phyloP scores from a whole-genome alignment of 1,140 invertebrate genomes.

The Rhyacophila brunnea region DNA sequence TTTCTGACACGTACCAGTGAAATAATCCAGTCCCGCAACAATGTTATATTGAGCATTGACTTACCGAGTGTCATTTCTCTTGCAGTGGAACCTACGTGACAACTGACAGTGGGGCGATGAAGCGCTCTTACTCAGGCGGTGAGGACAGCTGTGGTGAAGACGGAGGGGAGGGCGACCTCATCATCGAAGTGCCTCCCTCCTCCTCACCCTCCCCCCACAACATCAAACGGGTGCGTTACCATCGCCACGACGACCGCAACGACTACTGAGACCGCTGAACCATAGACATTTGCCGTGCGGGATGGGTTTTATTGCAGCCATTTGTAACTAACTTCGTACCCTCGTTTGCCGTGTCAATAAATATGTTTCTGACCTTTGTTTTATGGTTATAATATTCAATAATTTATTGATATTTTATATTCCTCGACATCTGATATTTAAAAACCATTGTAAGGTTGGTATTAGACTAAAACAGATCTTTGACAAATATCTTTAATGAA shows the following conservation, averaged over 20 bases:
- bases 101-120: constrained; percentile 20
- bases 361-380: too few species aligned
- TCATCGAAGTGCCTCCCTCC: constrained; percentile 47
- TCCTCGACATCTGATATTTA: too few species aligned
- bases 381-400: too few species aligned
- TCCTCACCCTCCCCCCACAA: constrained; percentile 45
- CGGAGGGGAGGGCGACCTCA: constrained; percentile 39
- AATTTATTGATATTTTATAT: too few species aligned
- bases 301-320: background rate
- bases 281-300: background rate
- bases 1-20: background rate
- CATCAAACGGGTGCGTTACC: constrained; percentile 40
- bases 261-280: constrained; percentile 21
- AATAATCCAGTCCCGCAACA: background rate
- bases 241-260: constrained; percentile 21
- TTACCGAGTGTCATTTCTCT: too few species aligned
- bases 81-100: constrained; percentile 39
- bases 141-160: constrained; percentile 42
- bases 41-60: background rate
- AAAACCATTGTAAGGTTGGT: too few species aligned
- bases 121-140: constrained; percentile 31
- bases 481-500: too few species aligned
- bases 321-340: too few species aligned
- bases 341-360: too few species aligned
- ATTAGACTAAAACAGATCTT: too few species aligned